A percentile compares a stretch with the other conserved stretches of the same genome.
These are phyloP conservation scores for Ophion ventricosus DNA, from an alignment of 2,888 invertebrate species.

Conservation along the genomic window DNA sequence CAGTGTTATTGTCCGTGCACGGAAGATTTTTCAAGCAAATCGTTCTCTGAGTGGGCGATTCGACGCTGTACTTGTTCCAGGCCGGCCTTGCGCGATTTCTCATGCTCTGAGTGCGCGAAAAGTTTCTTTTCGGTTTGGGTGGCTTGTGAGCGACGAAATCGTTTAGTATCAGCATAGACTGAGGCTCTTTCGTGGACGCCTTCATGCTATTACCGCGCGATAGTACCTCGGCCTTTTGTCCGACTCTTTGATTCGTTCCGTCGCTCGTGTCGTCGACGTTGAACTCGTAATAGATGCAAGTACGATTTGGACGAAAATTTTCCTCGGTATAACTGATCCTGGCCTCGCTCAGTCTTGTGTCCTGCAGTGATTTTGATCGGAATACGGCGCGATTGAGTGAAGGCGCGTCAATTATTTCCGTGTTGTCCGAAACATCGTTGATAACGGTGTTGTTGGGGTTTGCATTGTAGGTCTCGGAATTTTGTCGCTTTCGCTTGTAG, in stretches of 20 bases:
- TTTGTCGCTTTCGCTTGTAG: constrained; percentile 81
- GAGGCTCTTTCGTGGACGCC: constrained; percentile 73
- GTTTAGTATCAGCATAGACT: constrained; percentile 79
- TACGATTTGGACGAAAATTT: constrained; percentile 68
- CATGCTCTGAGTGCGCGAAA: constrained; percentile 79
- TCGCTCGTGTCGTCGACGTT: constrained; percentile 72
- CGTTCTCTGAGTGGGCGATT: constrained; percentile 63
- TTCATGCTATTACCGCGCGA: constrained; percentile 72
- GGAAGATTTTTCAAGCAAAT: constrained; percentile 62
- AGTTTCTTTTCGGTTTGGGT: constrained; percentile 86
- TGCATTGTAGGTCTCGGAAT: constrained; percentile 82
- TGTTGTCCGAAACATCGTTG: constrained; percentile 60
- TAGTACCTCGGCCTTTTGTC: constrained; percentile 66
- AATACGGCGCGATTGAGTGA: constrained; percentile 76
- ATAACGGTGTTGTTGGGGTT: constrained; percentile 76
- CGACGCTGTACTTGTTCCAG: constrained; percentile 77
- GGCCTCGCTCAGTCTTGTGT: constrained; percentile 77
- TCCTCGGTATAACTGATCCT: constrained; percentile 71
- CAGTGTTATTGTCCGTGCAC: constrained; percentile 53
- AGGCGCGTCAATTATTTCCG: constrained; percentile 23
- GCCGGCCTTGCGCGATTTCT: constrained; percentile 77
- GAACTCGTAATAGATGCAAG: constrained; percentile 77
- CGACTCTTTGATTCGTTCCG: constrained; percentile 58
- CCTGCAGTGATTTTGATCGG: constrained; percentile 83
- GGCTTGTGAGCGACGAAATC: constrained; percentile 89